Base-by-base conservation (phyloP, 30 jellyfish, hydroid and myxozoan species). In the Aurelia sp. region DNA sequence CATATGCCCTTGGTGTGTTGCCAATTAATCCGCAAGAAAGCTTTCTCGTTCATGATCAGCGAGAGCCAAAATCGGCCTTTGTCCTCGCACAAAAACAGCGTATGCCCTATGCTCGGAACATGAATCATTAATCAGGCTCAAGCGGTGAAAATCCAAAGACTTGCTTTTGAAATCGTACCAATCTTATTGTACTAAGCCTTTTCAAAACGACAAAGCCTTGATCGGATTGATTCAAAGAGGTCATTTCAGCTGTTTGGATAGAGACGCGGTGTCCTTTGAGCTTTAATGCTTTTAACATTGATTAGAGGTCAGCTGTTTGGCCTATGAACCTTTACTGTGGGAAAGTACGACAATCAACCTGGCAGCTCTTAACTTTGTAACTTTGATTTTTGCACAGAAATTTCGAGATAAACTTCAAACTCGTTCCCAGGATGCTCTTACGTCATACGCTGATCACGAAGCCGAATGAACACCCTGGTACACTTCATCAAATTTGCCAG, bases 221-320 rank as follows among this genome's bases (percentile, higher is more conserved):
- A 76, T 76, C 68, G 66, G 86, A 76, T 76, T 47, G n/a, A 76
- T 76, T 76, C 75, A 76, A 76, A 64, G 47, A 23, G 86, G 37
- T 27, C 75, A 55, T 40, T 59, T 76, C 86, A 76, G 86, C 86
- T 76, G 86, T 76, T 76, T 55, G 64, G 40, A 64, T 61, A 55
- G 86, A 76, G 86, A 76, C 86, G 86, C 86, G 86, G 86, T 76
- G 64, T 76, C 86, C 65, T 76, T 76, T 76, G 64, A 76, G 60
- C 61, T 17, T 47, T 76, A 76, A 76, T 76, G 76, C 86, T 60
- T 76, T 76, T 76, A 76, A 22, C 86, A 78, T 76, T 44, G 86
- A 76, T 76, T 76, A 55, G 35, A 58, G 77, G 86, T 76, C 86
- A 76, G 73, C 65, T 76, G 86, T 58, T 76, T 76, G 86, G 86